These are phyloP conservation scores for Harmothoe impar DNA, from an alignment of 2,888 invertebrate genomes.

Conservation along the genomic window DNA sequence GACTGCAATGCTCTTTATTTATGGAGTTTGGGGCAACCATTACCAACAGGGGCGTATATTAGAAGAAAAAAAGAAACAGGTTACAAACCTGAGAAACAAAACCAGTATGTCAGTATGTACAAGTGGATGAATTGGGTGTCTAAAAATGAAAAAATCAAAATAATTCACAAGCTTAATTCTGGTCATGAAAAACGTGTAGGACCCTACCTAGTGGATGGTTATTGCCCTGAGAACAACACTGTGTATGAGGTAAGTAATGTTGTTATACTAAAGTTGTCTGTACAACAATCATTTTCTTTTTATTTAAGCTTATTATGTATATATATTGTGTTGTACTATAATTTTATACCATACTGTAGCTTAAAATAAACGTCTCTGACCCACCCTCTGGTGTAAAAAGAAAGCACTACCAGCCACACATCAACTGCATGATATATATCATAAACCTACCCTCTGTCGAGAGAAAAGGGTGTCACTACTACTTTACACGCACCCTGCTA, in stretches of 20 bases:
- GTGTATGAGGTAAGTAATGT: not conserved
- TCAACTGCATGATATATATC: too few relatives aligned
- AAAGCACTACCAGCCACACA: too few relatives aligned
- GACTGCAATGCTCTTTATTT: not conserved
- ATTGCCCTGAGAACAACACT: not conserved
- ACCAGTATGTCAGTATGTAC: not conserved
- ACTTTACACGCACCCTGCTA: not conserved
- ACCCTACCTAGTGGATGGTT: not conserved
- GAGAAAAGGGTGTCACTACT: too few relatives aligned
- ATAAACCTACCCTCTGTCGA: too few relatives aligned
- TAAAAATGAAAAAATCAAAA: not conserved
- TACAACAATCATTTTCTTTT: too few relatives aligned
- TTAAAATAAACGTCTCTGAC: too few relatives aligned
- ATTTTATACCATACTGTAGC: too few relatives aligned
- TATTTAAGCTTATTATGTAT: too few relatives aligned
- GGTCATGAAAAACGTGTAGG: not conserved
- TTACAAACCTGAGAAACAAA: not conserved
- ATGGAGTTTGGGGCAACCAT: not conserved
- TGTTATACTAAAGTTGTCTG: too few relatives aligned
- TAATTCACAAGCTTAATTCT: not conserved
- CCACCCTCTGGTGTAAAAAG: too few relatives aligned
- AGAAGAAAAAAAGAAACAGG: not conserved
- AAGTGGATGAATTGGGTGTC: not conserved
- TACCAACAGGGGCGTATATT: not conserved
- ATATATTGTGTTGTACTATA: too few relatives aligned